phyloP scores from a whole-genome alignment of 2,113 vertebrate genomes.

The Zeus faber region DNA sequence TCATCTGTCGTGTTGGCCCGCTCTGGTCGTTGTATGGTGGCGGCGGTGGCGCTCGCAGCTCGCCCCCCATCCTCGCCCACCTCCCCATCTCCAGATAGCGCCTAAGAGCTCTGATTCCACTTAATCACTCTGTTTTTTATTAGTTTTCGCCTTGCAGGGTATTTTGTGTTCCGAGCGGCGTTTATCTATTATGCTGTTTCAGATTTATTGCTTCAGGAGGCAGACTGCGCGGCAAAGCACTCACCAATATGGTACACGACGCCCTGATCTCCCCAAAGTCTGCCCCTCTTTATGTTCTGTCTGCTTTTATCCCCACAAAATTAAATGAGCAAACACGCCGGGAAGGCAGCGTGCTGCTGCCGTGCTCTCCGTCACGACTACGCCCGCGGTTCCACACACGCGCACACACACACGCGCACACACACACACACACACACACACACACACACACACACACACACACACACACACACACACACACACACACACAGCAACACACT shows the following conservation, averaged over 20 bases:
- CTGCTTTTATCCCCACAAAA: constrained; percentile 74
- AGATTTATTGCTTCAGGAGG: constrained; percentile 55
- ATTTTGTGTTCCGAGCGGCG: constrained; percentile 75
- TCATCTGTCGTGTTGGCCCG: constrained; percentile 74
- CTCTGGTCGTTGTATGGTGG: constrained; percentile 68
- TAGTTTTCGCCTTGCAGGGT: constrained; percentile 72
- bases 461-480: constrained; percentile 43
- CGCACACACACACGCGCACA: too few species aligned
- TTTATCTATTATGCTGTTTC: constrained; percentile 78
- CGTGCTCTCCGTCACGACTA: too few species aligned
- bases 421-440: too few species aligned
- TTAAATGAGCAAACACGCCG: constrained; percentile 71
- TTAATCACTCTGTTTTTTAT: constrained; percentile 74
- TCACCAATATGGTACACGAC: constrained; percentile 65
- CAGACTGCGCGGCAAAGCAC: constrained; percentile 69
- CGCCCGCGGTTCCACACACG: too few species aligned
- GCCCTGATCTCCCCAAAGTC: constrained; percentile 68
- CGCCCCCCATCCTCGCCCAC: constrained; percentile 37
- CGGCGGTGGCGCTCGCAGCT: too few species aligned
- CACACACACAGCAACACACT: constrained; percentile 40
- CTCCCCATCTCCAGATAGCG: constrained; percentile 69
- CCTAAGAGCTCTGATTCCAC: constrained; percentile 77
- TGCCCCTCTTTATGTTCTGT: constrained; percentile 71
- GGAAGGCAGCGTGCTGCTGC: constrained; percentile 27
- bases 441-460: constrained; percentile 39